phyloP scores from a whole-genome alignment of 2,113 vertebrate genomes.

The Callorhinus ursinus region DNA sequence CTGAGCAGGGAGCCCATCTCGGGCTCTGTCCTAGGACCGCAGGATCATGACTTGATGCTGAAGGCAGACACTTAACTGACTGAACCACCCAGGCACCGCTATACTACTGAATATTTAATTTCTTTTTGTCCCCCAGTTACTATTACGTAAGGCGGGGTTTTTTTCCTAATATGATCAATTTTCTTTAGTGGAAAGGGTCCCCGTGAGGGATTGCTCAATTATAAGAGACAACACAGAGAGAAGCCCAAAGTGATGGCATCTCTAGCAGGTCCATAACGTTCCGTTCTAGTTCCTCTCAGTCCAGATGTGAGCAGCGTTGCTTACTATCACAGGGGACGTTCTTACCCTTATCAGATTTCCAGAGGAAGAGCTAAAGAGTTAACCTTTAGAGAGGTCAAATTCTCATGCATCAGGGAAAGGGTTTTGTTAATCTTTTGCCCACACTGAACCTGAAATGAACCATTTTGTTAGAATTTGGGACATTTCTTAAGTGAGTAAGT shows the following conservation, averaged over 20 bases:
- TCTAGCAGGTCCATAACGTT: neutral
- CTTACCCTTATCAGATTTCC: neutral
- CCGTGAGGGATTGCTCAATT: neutral
- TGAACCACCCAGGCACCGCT: neutral
- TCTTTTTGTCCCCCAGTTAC: neutral
- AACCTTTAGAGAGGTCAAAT: neutral
- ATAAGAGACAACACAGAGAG: neutral
- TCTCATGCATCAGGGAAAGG: neutral
- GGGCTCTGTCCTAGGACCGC: neutral
- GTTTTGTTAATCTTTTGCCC: slow-evolving; percentile 35
- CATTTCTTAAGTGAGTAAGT: slow-evolving; percentile 56
- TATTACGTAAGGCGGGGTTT: neutral
- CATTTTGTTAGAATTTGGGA: slow-evolving; percentile 35
- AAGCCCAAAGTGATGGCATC: neutral
- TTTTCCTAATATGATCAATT: neutral
- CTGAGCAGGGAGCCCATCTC: neutral
- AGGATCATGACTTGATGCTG: neutral
- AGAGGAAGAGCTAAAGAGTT: neutral
- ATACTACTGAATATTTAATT: slow-evolving; percentile 23
- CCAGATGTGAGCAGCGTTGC: neutral
- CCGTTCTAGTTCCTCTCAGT: neutral
- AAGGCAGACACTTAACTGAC: neutral
- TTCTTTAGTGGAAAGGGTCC: slow-evolving; percentile 26
- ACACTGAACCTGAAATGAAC: slow-evolving; percentile 18
- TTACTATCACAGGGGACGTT: neutral